Percentiles rank a stretch among this genome's conserved stretches.
Evolutionary conservation across 1,140 invertebrate genomes (phyloP).

Genomic region (Leptonema lineaticorne): DNA sequence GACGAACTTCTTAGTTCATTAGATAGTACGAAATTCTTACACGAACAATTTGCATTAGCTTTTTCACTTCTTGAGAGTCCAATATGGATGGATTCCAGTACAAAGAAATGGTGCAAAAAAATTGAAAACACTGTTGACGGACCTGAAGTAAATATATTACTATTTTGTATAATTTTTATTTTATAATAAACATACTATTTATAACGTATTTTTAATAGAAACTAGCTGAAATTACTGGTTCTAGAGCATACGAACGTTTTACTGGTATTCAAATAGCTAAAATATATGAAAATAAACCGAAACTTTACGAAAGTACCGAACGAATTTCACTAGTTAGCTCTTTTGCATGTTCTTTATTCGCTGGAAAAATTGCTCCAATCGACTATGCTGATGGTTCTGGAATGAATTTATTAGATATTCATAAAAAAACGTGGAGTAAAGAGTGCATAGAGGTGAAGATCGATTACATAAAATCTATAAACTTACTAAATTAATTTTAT

Average conservation of each 20-base stretch:
- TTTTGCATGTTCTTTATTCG: conserved; percentile 84
- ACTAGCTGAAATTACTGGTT: conserved; percentile 87
- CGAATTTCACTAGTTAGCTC: conserved; percentile 92
- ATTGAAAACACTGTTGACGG: conserved; percentile 83
- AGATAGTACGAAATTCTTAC: conserved; percentile 74
- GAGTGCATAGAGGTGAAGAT: conserved; percentile 66
- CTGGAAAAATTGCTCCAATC: conserved; percentile 88
- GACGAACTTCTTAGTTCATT: conserved; percentile 64
- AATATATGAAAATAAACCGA: conserved; percentile 70
- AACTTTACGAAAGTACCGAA: conserved; percentile 80
- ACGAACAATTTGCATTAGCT: conserved; percentile 75
- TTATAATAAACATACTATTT: background rate
- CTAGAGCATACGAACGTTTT: conserved; percentile 90
- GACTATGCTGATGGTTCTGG: conserved; percentile 93
- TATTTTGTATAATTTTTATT: conserved; percentile 21
- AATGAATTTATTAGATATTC: conserved; percentile 94
- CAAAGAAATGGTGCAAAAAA: conserved; percentile 73
- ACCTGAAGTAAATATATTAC: conserved; percentile 58
- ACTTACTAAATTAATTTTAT: conserved; percentile 1
- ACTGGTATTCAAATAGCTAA: conserved; percentile 93
- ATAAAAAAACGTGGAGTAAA: conserved; percentile 74
- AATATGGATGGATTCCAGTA: conserved; percentile 96
- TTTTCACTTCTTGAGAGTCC: conserved; percentile 85
- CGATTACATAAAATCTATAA: background rate
- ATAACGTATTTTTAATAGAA: conserved; percentile 52